Base-by-base conservation (phyloP, 2,888 invertebrate species). In the Arctia plantaginis region DNA sequence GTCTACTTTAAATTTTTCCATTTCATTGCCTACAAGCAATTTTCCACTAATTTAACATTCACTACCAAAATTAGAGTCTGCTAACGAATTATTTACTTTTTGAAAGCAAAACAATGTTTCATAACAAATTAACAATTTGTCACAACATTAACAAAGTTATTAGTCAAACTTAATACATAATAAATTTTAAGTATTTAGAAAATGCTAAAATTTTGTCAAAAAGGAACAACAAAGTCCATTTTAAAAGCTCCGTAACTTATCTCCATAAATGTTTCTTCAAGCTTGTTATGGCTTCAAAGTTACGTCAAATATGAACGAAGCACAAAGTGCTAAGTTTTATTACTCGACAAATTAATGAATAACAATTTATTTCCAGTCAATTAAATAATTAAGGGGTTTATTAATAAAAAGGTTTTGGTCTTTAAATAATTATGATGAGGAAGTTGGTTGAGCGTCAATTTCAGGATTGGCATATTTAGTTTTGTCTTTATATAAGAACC, bases 361-460 rank as follows among this genome's bases (percentile, higher is more conserved):
- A 84, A 82, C 80, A 82, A 85, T 78, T 82, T 84, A 82, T 84
- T 79, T 78, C 69, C 73, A 83, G 82, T 81, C 81, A 75, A 78
- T 79, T 80, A 80, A 72, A 74, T 75, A 78, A 78, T 76, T 77
- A 76, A 8, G 67, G 74, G 47, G 35, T 55, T 65, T 74, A 76
- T 78, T 84, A 77, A 86, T 78, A 78, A 75, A n/a, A 75, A 68
- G 59, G 64, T 75, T 69, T 51, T 72, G 59, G 73, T 51, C 44
- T 75, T 27, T 6, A 27, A 23, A 75, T 73, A 74, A 72, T 39
- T 33, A 35, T 69, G 35, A 27, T 12, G 13, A 33, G 13, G 33
- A 33, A 33, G 33, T 47, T 30, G 23, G n/a, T 69, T 30, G 70
- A 47, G 12, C 15, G 2, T 30, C 6, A 62, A 18, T 18, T 62